These are phyloP conservation scores for Lasiurus borealis DNA, from an alignment of 2,113 vertebrate species.

Conservation along the genomic window DNA sequence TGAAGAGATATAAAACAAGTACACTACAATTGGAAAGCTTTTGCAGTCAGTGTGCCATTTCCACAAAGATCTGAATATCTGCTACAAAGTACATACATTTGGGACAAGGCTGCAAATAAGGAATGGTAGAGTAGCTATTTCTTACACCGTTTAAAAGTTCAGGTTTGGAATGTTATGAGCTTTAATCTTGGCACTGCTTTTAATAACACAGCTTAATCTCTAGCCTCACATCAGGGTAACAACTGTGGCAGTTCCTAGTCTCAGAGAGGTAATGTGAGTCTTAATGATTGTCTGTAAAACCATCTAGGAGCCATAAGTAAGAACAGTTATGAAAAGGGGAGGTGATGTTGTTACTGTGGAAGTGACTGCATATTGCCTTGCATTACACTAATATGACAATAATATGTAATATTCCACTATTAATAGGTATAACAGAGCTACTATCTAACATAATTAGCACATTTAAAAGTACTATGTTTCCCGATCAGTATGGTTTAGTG, in stretches of 20 bases:
- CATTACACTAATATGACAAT: slow-evolving; percentile 37
- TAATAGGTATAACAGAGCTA: background rate
- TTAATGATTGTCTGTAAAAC: slow-evolving; percentile 57
- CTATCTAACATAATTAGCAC: slow-evolving; percentile 1
- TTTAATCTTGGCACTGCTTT: background rate
- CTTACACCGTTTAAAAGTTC: background rate
- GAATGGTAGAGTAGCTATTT: background rate
- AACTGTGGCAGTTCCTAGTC: background rate
- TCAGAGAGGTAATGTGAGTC: slow-evolving; percentile 1
- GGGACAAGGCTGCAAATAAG: background rate
- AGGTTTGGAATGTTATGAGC: background rate
- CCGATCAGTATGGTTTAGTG: too few relatives aligned
- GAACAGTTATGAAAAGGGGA: slow-evolving; percentile 50
- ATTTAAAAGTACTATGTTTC: background rate
- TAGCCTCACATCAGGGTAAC: background rate
- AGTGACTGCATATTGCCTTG: background rate
- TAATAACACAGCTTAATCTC: background rate
- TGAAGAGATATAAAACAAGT: slow-evolving; percentile 2
- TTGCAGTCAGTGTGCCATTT: background rate
- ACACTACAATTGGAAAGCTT: slow-evolving; percentile 1
- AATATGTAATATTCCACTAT: background rate
- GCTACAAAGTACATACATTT: background rate
- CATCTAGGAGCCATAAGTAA: slow-evolving; percentile 2
- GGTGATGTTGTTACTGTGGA: slow-evolving; percentile 2
- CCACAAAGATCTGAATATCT: background rate